Percentiles rank a stretch among this genome's conserved stretches.
These are phyloP conservation scores for Phragmatobia fuliginosa DNA, from an alignment of 2,888 invertebrate species.

Conservation along the genomic window DNA sequence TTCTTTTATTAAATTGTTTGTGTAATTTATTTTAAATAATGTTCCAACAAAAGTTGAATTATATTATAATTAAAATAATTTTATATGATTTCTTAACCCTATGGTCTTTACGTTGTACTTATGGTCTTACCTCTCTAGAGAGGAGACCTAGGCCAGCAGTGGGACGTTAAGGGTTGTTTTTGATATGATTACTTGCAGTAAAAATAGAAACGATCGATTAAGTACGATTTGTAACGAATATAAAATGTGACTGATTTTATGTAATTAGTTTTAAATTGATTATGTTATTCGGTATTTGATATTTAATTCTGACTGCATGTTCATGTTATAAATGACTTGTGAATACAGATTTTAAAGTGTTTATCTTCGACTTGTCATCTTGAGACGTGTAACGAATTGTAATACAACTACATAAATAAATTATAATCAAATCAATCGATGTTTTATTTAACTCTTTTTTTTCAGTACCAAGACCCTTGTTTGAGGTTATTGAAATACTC, in stretches of 20 bases:
- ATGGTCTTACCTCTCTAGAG: no score
- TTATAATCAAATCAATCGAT: conserved; percentile 11
- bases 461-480: not conserved
- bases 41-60: no score
- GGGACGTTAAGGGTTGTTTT: no score
- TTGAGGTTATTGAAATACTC: not conserved
- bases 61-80: no score
- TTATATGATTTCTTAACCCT: no score
- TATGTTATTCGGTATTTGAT: conserved; percentile 32
- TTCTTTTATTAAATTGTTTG: no score
- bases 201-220: conserved; percentile 37
- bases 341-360: conserved; percentile 37
- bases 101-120: no score
- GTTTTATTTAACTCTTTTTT: not conserved
- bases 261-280: conserved; percentile 43
- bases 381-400: conserved; percentile 54
- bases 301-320: conserved; percentile 20
- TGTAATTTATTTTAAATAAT: no score
- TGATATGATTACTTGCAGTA: conserved; percentile 16
- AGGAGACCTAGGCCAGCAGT: no score
- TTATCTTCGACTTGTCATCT: conserved; percentile 49
- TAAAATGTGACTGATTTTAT: conserved; percentile 52
- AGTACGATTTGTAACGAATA: conserved; percentile 37
- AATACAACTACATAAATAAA: conserved; percentile 44
- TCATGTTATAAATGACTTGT: conserved; percentile 21